Conservation (phyloP, 2,888 invertebrate species). For the Dolomedes plantarius region DNA sequence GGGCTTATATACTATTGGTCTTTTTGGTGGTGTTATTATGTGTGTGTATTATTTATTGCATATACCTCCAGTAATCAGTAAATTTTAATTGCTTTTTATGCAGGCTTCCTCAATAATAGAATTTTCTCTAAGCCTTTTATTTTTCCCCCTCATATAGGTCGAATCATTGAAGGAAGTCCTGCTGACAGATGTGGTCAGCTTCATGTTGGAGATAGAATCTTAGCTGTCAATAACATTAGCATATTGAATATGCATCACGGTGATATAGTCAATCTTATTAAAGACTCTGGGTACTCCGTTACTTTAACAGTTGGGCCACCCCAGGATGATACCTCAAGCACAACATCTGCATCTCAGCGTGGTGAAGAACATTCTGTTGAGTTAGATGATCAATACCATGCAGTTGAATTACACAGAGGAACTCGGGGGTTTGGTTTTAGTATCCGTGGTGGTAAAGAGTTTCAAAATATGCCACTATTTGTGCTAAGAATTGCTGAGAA, state of each 20-base stretch:
- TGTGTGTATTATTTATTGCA: too few species aligned
- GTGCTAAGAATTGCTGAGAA: conserved; percentile 84
- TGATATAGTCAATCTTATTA: conserved; percentile 97
- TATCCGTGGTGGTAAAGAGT: conserved; percentile 85
- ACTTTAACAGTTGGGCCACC: conserved; percentile 81
- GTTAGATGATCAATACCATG: conserved; percentile 74
- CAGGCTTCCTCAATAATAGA: too few species aligned
- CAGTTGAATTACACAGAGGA: conserved; percentile 80
- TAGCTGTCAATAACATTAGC: conserved; percentile 94
- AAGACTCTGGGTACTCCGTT: conserved; percentile 94
- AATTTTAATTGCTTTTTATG: too few species aligned
- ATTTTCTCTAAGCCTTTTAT: too few species aligned
- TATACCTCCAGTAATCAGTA: too few species aligned
- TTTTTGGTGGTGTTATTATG: too few species aligned
- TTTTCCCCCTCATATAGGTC: conserved; percentile 84
- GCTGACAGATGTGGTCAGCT: conserved; percentile 94
- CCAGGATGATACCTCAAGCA: conserved; percentile 48
- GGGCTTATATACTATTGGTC: too few species aligned
- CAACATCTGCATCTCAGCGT: conserved; percentile 35
- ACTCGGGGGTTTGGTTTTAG: conserved; percentile 85
- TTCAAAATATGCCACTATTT: conserved; percentile 85
- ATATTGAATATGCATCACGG: conserved; percentile 95
- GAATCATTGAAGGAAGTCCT: conserved; percentile 95
- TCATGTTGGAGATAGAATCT: conserved; percentile 95
- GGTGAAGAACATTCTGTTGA: conserved; percentile 35